phyloP scores from a whole-genome alignment of 2,113 vertebrate genomes.

The Halichoerus grypus region DNA sequence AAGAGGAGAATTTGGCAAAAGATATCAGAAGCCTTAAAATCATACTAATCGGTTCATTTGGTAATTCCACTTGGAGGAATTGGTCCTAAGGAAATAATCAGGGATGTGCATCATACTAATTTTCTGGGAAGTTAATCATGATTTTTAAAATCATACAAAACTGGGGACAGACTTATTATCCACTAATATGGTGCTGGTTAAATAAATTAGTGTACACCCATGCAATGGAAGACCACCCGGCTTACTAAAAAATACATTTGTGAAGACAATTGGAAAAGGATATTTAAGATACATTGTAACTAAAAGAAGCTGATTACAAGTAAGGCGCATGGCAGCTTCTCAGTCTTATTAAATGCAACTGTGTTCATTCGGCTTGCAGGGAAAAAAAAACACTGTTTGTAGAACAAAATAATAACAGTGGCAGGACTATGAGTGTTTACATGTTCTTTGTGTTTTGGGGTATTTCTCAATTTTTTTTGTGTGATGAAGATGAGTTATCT shows the following conservation, averaged over 20 bases:
- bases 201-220: not conserved
- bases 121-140: not conserved
- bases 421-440: not conserved
- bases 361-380: not conserved
- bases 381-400: no score
- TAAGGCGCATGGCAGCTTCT: not conserved
- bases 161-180: not conserved
- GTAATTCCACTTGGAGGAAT: not conserved
- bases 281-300: not conserved
- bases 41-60: not conserved
- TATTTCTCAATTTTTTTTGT: not conserved
- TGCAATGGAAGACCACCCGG: not conserved
- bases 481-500: not conserved
- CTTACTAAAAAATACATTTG: not conserved
- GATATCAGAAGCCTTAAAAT: not conserved
- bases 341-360: not conserved
- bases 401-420: not conserved
- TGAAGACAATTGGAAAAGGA: not conserved
- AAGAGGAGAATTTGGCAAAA: constrained; percentile 10
- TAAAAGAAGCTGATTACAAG: not conserved
- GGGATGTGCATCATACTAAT: not conserved
- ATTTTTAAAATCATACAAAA: not conserved
- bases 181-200: not conserved
- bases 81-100: not conserved
- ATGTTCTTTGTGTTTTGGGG: not conserved